Conservation (phyloP, 2,797 vertebrate genomes). For the Takifugu ocellatus region DNA sequence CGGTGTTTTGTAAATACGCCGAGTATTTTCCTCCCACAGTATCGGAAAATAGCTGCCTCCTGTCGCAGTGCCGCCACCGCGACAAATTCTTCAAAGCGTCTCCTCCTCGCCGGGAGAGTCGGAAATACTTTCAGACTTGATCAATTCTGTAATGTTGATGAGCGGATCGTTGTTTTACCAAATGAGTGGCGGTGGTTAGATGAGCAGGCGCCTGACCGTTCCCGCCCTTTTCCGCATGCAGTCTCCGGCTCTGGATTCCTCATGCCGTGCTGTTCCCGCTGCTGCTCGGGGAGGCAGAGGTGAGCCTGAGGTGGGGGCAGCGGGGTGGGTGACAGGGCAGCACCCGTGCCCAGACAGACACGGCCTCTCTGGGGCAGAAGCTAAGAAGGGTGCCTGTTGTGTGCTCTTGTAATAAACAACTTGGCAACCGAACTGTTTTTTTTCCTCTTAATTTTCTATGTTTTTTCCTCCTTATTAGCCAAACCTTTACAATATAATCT, state of each 20-base stretch:
- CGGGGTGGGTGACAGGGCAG: conserved; percentile 57
- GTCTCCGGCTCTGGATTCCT: conserved; percentile 30
- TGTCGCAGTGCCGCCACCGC: conserved; percentile 41
- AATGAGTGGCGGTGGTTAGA: neutral
- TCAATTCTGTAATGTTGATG: conserved; percentile 6
- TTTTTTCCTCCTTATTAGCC: no score
- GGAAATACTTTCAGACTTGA: conserved; percentile 30
- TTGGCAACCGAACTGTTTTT: no score
- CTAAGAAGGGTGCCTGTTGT: conserved; percentile 8
- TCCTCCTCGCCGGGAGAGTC: conserved; percentile 27
- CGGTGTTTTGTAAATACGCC: conserved; percentile 61
- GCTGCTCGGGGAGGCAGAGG: conserved; percentile 37
- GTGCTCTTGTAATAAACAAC: no score
- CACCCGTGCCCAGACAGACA: conserved; percentile 50
- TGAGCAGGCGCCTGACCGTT: conserved; percentile 14
- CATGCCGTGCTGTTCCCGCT: conserved; percentile 21
- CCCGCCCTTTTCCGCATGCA: conserved; percentile 36
- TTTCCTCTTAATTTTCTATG: no score
- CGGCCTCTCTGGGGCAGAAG: conserved; percentile 47
- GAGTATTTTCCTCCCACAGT: conserved; percentile 43
- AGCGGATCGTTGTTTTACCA: conserved; percentile 27
- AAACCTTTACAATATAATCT: no score
- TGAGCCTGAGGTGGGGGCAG: conserved; percentile 33
- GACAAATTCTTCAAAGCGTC: conserved; percentile 41
- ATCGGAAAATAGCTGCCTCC: conserved; percentile 33